Percentiles rank a stretch among this genome's conserved stretches.
Evolutionary conservation across 2,888 invertebrate species (phyloP).

Genomic region (Mystacides longicornis): DNA sequence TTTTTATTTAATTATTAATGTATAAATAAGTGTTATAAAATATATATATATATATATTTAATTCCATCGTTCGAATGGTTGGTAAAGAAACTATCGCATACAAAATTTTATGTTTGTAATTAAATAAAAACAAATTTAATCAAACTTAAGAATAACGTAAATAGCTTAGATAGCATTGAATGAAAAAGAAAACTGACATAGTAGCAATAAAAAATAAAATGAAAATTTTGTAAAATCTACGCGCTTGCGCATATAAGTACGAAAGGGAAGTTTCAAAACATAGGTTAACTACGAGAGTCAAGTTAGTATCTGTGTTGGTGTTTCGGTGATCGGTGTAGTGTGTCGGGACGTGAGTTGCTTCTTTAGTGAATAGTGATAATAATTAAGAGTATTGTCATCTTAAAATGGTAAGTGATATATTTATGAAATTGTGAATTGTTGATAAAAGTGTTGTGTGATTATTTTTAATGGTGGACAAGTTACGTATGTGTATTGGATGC

Average conservation of each 20-base stretch:
- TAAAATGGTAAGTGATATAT: slow-evolving; percentile 49
- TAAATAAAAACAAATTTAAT: too few species aligned
- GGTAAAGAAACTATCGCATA: too few species aligned
- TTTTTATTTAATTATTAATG: too few species aligned
- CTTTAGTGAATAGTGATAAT: slow-evolving; percentile 38
- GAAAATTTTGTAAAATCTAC: slow-evolving; percentile 23
- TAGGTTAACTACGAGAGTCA: slow-evolving; percentile 45
- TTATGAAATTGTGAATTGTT: slow-evolving; percentile 37
- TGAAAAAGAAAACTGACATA: too few species aligned
- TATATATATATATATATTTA: too few species aligned
- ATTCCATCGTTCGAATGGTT: too few species aligned
- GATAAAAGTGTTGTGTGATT: slow-evolving; percentile 34
- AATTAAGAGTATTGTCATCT: slow-evolving; percentile 37
- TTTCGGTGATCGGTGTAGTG: slow-evolving; percentile 31
- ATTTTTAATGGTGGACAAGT: neutral
- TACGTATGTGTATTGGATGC: slow-evolving; percentile 28
- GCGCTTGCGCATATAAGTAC: slow-evolving; percentile 46
- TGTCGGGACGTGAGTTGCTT: slow-evolving; percentile 31
- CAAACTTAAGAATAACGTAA: too few species aligned
- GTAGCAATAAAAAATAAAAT: too few species aligned
- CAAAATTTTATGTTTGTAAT: too few species aligned
- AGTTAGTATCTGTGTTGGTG: slow-evolving; percentile 50
- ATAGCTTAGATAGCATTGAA: too few species aligned
- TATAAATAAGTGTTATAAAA: too few species aligned
- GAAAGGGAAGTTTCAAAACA: slow-evolving; percentile 19